Evolutionary conservation across 2,888 invertebrate genomes (phyloP).

Genomic region (Polymixis lichenea): DNA sequence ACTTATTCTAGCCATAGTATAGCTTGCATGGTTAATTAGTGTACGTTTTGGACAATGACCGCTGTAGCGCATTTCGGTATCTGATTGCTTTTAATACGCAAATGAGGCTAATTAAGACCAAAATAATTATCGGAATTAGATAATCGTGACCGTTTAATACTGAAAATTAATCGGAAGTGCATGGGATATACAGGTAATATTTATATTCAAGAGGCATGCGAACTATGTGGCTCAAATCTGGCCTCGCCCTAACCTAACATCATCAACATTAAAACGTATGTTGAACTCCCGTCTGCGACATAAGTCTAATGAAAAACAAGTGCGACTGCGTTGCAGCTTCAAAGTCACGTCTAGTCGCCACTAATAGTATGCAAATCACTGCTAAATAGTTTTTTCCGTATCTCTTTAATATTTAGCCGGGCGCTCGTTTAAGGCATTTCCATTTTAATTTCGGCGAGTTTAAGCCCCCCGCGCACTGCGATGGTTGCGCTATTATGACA

Average conservation of each 20-base stretch:
- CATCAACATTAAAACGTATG: constrained; percentile 20
- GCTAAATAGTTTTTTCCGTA: constrained; percentile 71
- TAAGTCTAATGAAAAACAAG: constrained; percentile 58
- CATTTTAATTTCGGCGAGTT: constrained; percentile 75
- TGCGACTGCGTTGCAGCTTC: constrained; percentile 48
- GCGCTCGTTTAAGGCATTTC: constrained; percentile 71
- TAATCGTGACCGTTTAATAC: neutral
- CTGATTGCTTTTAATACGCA: neutral
- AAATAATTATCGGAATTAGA: neutral
- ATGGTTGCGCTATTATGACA: constrained; percentile 32
- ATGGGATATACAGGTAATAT: neutral
- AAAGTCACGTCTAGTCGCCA: constrained; percentile 59
- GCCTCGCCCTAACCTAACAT: neutral
- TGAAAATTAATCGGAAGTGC: neutral
- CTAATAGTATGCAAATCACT: constrained; percentile 72
- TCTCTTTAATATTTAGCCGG: constrained; percentile 69
- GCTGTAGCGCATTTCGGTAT: neutral
- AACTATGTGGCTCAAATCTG: neutral
- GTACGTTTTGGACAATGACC: neutral
- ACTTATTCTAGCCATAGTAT: neutral
- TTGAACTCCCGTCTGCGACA: constrained; percentile 9
- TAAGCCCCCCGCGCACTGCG: constrained; percentile 62
- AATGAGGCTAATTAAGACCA: constrained; percentile 1
- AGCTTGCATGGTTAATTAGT: neutral
- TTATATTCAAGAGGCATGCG: neutral